Percentiles rank a stretch among this genome's conserved stretches.
These are phyloP conservation scores for Amia ocellicauda DNA, from an alignment of 2,113 vertebrate species.

Conservation along the genomic window DNA sequence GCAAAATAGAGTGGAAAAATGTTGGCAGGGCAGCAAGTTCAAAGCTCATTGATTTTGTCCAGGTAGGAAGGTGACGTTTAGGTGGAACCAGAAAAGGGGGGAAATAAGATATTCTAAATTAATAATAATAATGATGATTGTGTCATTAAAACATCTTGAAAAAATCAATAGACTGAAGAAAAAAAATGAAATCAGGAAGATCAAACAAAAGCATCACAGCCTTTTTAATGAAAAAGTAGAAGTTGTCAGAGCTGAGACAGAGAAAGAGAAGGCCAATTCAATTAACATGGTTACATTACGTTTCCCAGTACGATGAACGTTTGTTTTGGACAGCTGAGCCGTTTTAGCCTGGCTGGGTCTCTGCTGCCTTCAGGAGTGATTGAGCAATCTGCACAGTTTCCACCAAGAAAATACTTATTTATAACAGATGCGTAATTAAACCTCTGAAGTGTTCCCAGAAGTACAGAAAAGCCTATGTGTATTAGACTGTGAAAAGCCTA, in stretches of 20 bases:
- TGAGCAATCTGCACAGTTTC: constrained; percentile 3
- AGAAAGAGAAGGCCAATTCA: constrained; percentile 19
- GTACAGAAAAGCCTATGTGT: no score
- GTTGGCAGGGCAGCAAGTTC: not conserved
- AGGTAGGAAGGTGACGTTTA: constrained; percentile 5
- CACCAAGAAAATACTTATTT: not conserved
- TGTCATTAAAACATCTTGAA: constrained; percentile 2
- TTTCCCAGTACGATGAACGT: constrained; percentile 19
- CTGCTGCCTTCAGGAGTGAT: not conserved
- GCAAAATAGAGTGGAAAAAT: no score
- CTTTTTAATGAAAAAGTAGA: constrained; percentile 12
- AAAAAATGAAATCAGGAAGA: constrained; percentile 14
- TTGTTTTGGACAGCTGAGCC: constrained; percentile 24
- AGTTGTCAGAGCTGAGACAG: constrained; percentile 15
- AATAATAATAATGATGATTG: constrained; percentile 2
- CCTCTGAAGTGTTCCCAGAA: not conserved
- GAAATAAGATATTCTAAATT: not conserved
- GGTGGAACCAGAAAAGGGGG: constrained; percentile 8
- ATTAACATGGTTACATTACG: constrained; percentile 12
- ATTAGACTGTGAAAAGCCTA: no score
- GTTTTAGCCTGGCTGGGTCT: constrained; percentile 7
- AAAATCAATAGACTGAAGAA: not conserved
- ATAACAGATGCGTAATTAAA: constrained; percentile 17
- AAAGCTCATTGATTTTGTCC: not conserved
- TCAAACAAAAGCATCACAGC: constrained; percentile 5